Evolutionary conservation across 2,888 invertebrate species (phyloP).

Genomic region (Metellina segmentata): DNA sequence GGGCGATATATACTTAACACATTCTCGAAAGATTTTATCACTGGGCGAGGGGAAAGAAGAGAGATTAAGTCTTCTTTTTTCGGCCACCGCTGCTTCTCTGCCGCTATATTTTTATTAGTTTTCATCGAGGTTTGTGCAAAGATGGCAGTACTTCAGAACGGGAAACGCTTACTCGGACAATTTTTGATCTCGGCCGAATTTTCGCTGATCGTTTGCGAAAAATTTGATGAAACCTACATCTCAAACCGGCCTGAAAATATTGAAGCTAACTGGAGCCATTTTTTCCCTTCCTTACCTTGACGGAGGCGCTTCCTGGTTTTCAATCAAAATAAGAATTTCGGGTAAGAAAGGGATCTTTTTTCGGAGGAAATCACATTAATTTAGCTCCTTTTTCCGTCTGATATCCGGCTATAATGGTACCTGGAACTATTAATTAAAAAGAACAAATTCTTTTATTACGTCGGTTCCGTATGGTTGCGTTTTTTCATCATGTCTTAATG

Average conservation of each 20-base stretch:
- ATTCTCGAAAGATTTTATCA: conserved; percentile 64
- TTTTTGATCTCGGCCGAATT: conserved; percentile 48
- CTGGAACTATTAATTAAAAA: neutral
- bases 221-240: conserved; percentile 44
- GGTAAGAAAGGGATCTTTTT: neutral
- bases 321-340: neutral
- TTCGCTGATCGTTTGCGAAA: conserved; percentile 63
- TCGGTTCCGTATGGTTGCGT: neutral
- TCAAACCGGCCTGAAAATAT: conserved; percentile 16
- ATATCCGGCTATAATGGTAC: neutral
- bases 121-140: neutral
- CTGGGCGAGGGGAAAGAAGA: neutral
- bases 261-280: conserved; percentile 9
- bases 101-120: conserved; percentile 13
- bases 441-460: neutral
- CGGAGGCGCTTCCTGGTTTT: neutral
- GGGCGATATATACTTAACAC: conserved; percentile 61
- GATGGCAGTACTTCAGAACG: conserved; percentile 19
- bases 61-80: conserved; percentile 31
- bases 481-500: neutral
- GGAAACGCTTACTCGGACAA: conserved; percentile 47
- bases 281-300: neutral
- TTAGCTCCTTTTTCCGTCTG: neutral
- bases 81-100: neutral
- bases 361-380: neutral